Conservation (phyloP, 1,140 invertebrate genomes). For the Doryteuthis pealeii region DNA sequence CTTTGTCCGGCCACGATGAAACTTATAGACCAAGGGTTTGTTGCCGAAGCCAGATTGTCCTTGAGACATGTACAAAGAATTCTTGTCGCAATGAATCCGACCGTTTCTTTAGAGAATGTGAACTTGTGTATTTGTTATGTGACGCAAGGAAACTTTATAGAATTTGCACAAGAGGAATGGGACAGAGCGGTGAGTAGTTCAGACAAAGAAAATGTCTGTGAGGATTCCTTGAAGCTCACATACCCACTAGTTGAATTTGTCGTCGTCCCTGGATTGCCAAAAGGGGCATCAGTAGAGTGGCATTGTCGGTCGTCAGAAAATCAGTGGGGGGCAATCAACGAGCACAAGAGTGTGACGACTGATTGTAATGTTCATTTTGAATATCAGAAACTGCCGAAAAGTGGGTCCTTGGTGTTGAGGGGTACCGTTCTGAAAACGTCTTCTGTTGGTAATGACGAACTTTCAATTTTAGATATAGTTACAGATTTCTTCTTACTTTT, state of each 20-base stretch:
- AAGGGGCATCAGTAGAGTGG: conserved; percentile 84
- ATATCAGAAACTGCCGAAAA: background rate
- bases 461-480: background rate
- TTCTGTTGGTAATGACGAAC: background rate
- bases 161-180: conserved; percentile 39
- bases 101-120: conserved; percentile 75
- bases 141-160: conserved; percentile 42
- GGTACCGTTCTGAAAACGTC: background rate
- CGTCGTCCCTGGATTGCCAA: conserved; percentile 77
- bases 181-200: conserved; percentile 74
- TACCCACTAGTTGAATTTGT: conserved; percentile 76
- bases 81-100: conserved; percentile 75
- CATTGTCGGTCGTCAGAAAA: conserved; percentile 75
- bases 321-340: background rate
- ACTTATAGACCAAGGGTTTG: conserved; percentile 70
- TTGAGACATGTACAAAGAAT: conserved; percentile 80
- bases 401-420: background rate
- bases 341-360: background rate
- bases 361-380: background rate
- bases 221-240: too few species aligned
- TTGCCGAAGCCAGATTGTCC: conserved; percentile 78
- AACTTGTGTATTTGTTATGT: conserved; percentile 54
- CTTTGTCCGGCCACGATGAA: conserved; percentile 82
- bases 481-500: background rate
- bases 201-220: conserved; percentile 74